phyloP scores from a whole-genome alignment of 1,140 invertebrate genomes.

The Cheumatopsyche charites region DNA sequence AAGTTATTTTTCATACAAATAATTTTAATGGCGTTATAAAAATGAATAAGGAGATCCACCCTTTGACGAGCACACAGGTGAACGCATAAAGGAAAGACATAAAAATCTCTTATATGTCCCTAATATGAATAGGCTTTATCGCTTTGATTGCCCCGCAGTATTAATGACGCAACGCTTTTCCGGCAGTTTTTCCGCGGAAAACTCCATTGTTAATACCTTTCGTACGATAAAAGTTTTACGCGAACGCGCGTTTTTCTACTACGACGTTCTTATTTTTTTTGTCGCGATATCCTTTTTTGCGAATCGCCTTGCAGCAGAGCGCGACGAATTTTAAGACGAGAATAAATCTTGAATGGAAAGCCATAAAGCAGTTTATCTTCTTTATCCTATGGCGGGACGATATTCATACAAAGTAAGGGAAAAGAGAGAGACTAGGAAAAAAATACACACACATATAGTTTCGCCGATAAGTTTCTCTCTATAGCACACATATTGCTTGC shows the following conservation, averaged over 20 bases:
- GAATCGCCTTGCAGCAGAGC: not conserved
- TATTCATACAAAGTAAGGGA: slow-evolving; percentile 43
- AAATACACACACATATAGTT: not conserved
- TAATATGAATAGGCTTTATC: slow-evolving; percentile 25
- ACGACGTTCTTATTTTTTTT: no score
- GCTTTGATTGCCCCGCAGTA: slow-evolving; percentile 17
- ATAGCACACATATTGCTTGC: slow-evolving; percentile 44
- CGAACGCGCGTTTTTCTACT: not conserved
- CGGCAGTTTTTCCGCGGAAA: not conserved
- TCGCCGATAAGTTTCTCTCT: not conserved
- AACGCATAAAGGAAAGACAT: no score
- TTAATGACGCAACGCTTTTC: slow-evolving; percentile 18
- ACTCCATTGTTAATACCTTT: slow-evolving; percentile 1
- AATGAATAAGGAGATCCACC: no score
- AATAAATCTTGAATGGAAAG: slow-evolving; percentile 48
- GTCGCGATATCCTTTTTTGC: not conserved
- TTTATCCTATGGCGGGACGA: slow-evolving; percentile 44
- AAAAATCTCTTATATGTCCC: no score
- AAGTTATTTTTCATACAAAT: no score
- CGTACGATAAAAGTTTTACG: slow-evolving; percentile 19
- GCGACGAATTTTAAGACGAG: slow-evolving; percentile 40
- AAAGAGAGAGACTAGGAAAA: not conserved
- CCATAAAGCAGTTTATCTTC: slow-evolving; percentile 48
- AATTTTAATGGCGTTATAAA: no score
- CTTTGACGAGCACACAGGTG: no score